Evolutionary conservation across 2,797 vertebrate species (phyloP), one percentile per base, ranked within the genome.

Genomic region (Chrosomus eos): DNA sequence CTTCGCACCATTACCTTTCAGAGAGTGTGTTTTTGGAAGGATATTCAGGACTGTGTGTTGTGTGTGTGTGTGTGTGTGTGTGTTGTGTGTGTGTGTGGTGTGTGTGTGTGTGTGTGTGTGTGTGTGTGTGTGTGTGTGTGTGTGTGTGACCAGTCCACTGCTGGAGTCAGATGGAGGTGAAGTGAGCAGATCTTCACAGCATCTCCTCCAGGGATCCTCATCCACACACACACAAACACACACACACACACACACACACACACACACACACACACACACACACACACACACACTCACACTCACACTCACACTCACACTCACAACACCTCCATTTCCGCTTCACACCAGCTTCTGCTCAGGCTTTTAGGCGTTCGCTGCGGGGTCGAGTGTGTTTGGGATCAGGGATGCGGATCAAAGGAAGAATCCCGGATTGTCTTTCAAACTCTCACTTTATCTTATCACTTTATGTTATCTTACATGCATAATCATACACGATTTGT

Each of bases 151-250:
- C 93, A 93, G 88, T 11, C 87, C 33, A 80, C 91, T 84, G 90
- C 89, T 89, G 82, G 93, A 93, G 94, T 95, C 94, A 95, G 87
- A 31, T 87, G 90, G 92, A 95, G 95, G 94, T 95, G 94, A 96
- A 93, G 90, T 90, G 31, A 90, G 91, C 90, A 94, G 91, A 91
- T 89, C 92, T 92, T 95, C 77, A 86, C 92, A 93, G 92, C 93
- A 92, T 92, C 82, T 88, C 92, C 94, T 94, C 93, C 53, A 1
- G 92, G 88, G 95, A 93, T 76, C 80, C 62, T 51, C 11, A 86
- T 83, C 89, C 91, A 23, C 91, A 45, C 13, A 14, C 43, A 45
- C 43, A 45, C 43, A 45, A 11, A 45, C 11, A 14, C 43, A 45
- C 43, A 45, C 43, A 91, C 83, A n/a, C 92, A 80, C 88, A 89